Evolutionary conservation across 2,888 invertebrate genomes (phyloP).

Genomic region (Artemia sinica): DNA sequence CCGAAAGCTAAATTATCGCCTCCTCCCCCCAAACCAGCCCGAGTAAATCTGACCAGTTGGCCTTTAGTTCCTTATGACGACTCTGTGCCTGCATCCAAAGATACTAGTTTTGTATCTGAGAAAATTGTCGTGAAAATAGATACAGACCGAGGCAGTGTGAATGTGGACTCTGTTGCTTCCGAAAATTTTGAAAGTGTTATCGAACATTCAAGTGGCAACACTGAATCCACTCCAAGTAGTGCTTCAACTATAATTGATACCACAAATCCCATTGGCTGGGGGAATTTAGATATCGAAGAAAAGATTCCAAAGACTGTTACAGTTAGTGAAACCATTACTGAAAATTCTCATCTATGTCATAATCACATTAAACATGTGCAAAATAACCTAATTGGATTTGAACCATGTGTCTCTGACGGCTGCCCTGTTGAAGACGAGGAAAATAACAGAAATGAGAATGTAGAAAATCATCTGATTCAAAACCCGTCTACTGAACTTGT

Average conservation of each 20-base stretch:
- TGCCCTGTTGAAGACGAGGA: too few relatives aligned
- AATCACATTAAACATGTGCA: background rate
- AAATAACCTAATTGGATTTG: background rate
- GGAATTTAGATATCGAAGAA: background rate
- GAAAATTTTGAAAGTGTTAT: slow-evolving; percentile 2
- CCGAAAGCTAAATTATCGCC: background rate
- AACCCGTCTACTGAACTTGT: too few relatives aligned
- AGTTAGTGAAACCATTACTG: background rate
- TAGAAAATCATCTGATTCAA: too few relatives aligned
- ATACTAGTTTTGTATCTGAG: background rate
- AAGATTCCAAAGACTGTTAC: background rate
- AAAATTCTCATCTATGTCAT: background rate
- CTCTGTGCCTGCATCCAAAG: background rate
- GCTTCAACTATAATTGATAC: background rate
- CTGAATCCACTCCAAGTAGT: background rate
- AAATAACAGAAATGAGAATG: too few relatives aligned
- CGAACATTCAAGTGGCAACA: background rate
- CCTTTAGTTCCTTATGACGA: background rate
- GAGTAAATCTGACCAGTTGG: background rate
- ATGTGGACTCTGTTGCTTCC: background rate
- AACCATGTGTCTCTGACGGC: background rate
- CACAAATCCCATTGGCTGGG: slow-evolving; percentile 2
- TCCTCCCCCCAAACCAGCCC: background rate
- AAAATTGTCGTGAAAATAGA: background rate
- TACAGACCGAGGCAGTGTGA: background rate